phyloP scores from a whole-genome alignment of 2,113 vertebrate species.

The Sylvia atricapilla region DNA sequence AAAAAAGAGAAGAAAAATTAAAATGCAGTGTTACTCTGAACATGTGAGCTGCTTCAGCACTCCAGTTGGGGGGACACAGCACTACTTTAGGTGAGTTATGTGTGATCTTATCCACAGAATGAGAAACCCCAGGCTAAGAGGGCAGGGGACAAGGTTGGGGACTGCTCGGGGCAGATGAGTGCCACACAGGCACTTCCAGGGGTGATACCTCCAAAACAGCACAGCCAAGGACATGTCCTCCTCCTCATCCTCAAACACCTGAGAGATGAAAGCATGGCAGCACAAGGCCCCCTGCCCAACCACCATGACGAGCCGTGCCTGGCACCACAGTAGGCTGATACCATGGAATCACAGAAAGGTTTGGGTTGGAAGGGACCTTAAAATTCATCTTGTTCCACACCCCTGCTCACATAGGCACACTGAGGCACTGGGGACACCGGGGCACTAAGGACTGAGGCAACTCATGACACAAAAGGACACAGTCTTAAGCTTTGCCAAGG shows the following conservation, averaged over 20 bases:
- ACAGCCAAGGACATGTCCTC: rapidly evolving
- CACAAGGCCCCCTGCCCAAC: no score
- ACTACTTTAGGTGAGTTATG: neutral
- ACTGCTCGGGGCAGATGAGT: rapidly evolving
- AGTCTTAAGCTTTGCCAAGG: neutral
- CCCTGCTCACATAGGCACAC: neutral
- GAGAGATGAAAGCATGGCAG: rapidly evolving
- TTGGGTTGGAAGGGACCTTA: neutral
- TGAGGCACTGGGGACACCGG: neutral
- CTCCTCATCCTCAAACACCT: rapidly evolving
- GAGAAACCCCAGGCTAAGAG: neutral
- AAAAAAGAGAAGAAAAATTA: neutral
- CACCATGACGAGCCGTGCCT: rapidly evolving
- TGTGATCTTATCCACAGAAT: rapidly evolving
- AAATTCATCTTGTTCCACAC: neutral
- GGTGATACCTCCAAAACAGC: rapidly evolving
- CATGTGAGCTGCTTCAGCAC: neutral
- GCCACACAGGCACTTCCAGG: neutral
- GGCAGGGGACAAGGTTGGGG: rapidly evolving
- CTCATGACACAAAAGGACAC: no score
- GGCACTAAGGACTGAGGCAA: neutral
- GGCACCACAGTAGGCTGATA: rapidly evolving
- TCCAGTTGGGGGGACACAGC: rapidly evolving
- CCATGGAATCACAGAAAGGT: neutral
- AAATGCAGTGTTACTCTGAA: neutral